phyloP scores from a whole-genome alignment of 2,888 invertebrate species.

The Carpatolechia fugitivella region DNA sequence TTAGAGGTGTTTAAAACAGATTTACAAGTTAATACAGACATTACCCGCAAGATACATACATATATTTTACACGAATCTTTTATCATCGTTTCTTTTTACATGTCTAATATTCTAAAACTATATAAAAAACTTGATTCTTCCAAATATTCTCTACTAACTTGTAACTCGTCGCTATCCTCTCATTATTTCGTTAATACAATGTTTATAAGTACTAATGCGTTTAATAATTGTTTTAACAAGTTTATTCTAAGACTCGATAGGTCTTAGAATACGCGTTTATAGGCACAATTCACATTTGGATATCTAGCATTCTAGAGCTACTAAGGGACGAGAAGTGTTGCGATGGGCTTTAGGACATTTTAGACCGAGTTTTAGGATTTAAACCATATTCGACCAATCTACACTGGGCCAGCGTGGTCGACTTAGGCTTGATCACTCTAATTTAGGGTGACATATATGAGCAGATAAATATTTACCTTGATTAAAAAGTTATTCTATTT shows the following conservation, averaged over 20 bases:
- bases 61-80: neutral
- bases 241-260: conserved; percentile 14
- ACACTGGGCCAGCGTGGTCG: too few species aligned
- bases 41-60: too few species aligned
- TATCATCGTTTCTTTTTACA: neutral
- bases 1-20: neutral
- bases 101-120: neutral
- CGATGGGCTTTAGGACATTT: conserved; percentile 42
- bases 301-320: conserved; percentile 69
- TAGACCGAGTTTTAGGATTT: too few species aligned
- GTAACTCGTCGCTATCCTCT: neutral
- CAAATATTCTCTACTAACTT: conserved; percentile 13
- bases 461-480: too few species aligned
- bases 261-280: conserved; percentile 32
- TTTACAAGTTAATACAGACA: neutral
- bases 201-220: conserved; percentile 8
- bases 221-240: conserved; percentile 13
- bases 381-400: too few species aligned
- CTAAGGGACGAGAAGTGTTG: conserved; percentile 42
- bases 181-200: neutral
- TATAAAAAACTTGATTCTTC: neutral
- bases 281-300: conserved; percentile 73
- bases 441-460: too few species aligned
- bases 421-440: too few species aligned
- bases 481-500: too few species aligned